These are phyloP conservation scores for Dipodomys spectabilis DNA, from an alignment of 2,113 vertebrate genomes.

Conservation along the genomic window DNA sequence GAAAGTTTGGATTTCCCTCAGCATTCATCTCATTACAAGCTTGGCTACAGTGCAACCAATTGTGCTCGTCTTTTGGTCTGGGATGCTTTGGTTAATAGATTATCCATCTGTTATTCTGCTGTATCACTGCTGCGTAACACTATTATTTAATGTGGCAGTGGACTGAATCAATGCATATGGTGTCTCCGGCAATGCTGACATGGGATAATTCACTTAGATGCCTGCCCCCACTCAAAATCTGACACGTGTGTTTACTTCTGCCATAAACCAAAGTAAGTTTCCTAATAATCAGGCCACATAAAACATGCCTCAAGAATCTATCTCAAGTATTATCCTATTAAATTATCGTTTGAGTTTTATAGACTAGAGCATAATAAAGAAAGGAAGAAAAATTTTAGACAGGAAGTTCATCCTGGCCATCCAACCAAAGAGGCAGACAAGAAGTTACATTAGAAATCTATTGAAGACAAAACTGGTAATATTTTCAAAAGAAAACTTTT, in stretches of 20 bases:
- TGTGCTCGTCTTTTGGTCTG: constrained; percentile 9
- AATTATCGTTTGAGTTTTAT: not conserved
- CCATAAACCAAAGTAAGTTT: constrained; percentile 56
- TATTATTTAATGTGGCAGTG: constrained; percentile 52
- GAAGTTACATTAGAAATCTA: not conserved
- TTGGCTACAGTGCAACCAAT: not conserved
- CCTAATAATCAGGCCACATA: constrained; percentile 30
- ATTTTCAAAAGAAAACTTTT: not conserved
- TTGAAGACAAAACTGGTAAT: not conserved
- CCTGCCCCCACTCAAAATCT: constrained; percentile 34
- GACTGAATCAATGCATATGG: constrained; percentile 37
- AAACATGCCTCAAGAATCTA: constrained; percentile 32
- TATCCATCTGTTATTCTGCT: constrained; percentile 68
- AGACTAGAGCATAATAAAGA: not conserved
- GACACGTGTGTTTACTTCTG: constrained; percentile 59
- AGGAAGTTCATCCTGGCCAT: not conserved
- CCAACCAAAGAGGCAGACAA: not conserved
- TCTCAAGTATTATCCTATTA: not conserved
- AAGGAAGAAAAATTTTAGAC: not conserved
- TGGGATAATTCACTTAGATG: constrained; percentile 70
- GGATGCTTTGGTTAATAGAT: constrained; percentile 64
- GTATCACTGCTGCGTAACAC: constrained; percentile 68
- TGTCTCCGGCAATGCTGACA: constrained; percentile 44
- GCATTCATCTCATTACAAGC: constrained; percentile 10
- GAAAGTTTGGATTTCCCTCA: constrained; percentile 39